Evolutionary conservation across 2,113 vertebrate genomes (phyloP), one percentile per base, ranked within the genome.

Genomic region (Ivindomyrus marchei): DNA sequence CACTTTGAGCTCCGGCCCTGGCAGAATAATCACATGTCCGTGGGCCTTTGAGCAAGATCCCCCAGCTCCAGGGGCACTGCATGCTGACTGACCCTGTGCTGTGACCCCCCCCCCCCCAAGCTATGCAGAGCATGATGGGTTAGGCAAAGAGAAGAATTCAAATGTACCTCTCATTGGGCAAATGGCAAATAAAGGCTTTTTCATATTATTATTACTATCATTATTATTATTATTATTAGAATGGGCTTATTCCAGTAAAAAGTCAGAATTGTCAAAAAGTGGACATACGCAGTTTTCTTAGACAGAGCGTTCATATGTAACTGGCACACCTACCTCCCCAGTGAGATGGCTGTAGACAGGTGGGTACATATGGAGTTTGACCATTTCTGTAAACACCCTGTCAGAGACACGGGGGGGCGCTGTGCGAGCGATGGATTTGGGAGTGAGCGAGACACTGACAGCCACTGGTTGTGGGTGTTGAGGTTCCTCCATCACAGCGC

Each of bases 341-440:
- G 47, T 91, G 4, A 93, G 87, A 36, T 91, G 77, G 66, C 93
- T 91, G 90, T 91, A 93, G 74, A 94, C 84, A 10, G 93, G 90
- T 24, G 93, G 93, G 83, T 85, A 88, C 77, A 83, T 42, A 53
- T 88, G 80, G 39, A 94, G 89, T 74, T 89, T 88, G 85, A 93
- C 86, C 31, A 66, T 89, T 1, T 93, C 91, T 4, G 52, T 88
- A 42, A 88, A 19, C 11, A 90, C 31, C 47, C 92, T 89, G 88
- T 92, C 90, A 1, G 92, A 89, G 42, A 92, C 70, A 1, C 91
- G 66, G 56, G 91, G 58, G 11, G 84, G 91, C 4, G 91, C 90
- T 42, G 85, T 89, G 83, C 80, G 88, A 42, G 90, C 90, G 17
- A 92, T 70, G 84, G 24, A 47, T 19, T 90, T 85, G 27, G 88